Evolutionary conservation across 2,888 invertebrate species (phyloP), one percentile per base, ranked within the genome.

Genomic region (Andricus curvator): DNA sequence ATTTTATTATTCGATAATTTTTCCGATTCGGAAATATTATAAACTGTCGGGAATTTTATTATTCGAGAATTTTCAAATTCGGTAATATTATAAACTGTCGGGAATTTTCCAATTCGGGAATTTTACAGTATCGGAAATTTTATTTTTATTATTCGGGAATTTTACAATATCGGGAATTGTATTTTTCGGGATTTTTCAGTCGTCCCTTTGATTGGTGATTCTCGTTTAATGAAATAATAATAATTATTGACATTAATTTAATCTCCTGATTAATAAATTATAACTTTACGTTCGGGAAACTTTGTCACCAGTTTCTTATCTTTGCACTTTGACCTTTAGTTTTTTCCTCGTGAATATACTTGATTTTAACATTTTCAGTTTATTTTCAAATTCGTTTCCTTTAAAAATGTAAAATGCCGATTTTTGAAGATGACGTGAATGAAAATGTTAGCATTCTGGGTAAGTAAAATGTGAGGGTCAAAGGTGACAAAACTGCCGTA

Each of bases 401-500:
- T 13, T 29, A 17, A 64, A 64, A 29, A 64, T 15, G 17, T 64
- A 29, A 64, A 60, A 60, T 22, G 11, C n/a, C 11, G 15, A 2
- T 68, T 74, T 48, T 15, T 51, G 4, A 74, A 74, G 56, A 33
- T 60, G 33, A 74, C 33, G 33, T 4, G 29, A 37, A 33, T 60
- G 56, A 51, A 74, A 74, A 74, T 60, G 37, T 74, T 74, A 74
- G 29, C 37, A 74, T 56, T 74, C 33, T 51, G 74, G 33, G 15
- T 56, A 56, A 74, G 56, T 74, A 60, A 74, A 74, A 70, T 70
- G 29, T 60, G 60, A 13, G 25, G 37, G 74, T 74, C 74, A 74
- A 74, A 74, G 74, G 74, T 74, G 74, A 74, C n/a, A 56, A 74
- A 74, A 74, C 56, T 74, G 11, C 13, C 22, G 51, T 51, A 44